Evolutionary conservation across 2,888 invertebrate genomes (phyloP).

Genomic region (Drosophila trichaetosa): DNA sequence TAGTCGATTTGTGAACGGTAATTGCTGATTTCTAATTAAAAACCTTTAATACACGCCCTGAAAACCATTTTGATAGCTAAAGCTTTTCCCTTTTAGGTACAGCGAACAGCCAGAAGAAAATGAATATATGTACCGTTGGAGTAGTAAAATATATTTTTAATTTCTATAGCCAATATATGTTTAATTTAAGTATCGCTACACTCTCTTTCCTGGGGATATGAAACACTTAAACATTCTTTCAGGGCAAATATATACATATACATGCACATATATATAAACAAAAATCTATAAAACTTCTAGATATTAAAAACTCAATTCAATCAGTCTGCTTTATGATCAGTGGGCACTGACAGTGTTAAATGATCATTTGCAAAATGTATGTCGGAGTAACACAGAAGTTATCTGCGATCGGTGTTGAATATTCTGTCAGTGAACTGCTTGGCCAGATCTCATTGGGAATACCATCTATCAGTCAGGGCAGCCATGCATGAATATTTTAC

Average conservation of each 20-base stretch:
- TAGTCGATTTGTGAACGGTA: constrained; percentile 29
- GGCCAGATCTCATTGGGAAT: constrained; percentile 24
- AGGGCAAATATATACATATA: not conserved
- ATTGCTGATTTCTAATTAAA: constrained; percentile 27
- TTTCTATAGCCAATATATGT: not conserved
- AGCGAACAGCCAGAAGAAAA: not conserved
- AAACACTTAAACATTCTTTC: not conserved
- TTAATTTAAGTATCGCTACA: not conserved
- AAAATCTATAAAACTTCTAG: not conserved
- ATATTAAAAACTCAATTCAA: constrained; percentile 8
- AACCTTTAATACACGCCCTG: not conserved
- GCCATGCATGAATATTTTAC: constrained; percentile 15
- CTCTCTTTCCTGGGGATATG: not conserved
- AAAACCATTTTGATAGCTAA: not conserved
- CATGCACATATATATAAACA: not conserved
- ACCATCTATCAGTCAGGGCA: constrained; percentile 19
- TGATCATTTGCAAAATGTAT: constrained; percentile 51
- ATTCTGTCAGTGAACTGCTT: constrained; percentile 43
- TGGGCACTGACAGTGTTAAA: constrained; percentile 54
- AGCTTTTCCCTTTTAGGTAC: not conserved
- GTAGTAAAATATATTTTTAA: not conserved
- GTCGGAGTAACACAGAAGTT: constrained; percentile 59
- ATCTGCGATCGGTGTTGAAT: constrained; percentile 46
- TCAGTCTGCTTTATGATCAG: constrained; percentile 53
- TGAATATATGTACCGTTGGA: not conserved